A percentile compares a stretch with the other conserved stretches of the same genome.
phyloP scores from a whole-genome alignment of 2,888 invertebrate species.

The Biston stratarius region DNA sequence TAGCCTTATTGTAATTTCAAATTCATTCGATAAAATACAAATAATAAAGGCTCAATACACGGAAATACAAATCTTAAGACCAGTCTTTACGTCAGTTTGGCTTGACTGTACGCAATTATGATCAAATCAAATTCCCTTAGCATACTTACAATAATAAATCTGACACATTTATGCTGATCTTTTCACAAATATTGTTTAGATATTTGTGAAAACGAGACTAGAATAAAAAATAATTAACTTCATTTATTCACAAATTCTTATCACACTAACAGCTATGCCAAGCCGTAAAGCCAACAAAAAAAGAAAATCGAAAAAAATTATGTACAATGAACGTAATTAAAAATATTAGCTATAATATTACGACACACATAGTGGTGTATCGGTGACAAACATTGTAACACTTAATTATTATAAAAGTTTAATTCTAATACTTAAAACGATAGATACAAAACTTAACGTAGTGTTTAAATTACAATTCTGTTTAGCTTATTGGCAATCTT shows the following conservation, averaged over 20 bases:
- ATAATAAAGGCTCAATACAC: neutral
- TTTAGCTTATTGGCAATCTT: neutral
- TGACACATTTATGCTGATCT: neutral
- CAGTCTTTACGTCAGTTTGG: neutral
- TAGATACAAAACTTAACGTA: neutral
- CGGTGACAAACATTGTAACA: neutral
- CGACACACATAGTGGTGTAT: neutral
- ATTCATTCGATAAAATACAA: neutral
- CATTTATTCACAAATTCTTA: no score
- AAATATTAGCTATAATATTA: neutral
- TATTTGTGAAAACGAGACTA: conserved; percentile 11
- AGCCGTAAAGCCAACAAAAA: no score
- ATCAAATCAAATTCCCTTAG: no score
- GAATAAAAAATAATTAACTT: conserved; percentile 2
- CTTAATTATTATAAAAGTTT: neutral
- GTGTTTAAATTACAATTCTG: neutral
- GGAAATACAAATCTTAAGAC: neutral
- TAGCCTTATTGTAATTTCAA: neutral
- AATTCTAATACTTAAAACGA: neutral
- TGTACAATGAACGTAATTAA: no score
- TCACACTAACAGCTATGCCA: no score
- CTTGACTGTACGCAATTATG: neutral
- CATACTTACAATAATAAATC: neutral
- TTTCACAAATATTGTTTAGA: neutral
- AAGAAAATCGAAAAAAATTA: no score